Conservation (phyloP, 2,888 invertebrate species). For the Phengaris alcon region DNA sequence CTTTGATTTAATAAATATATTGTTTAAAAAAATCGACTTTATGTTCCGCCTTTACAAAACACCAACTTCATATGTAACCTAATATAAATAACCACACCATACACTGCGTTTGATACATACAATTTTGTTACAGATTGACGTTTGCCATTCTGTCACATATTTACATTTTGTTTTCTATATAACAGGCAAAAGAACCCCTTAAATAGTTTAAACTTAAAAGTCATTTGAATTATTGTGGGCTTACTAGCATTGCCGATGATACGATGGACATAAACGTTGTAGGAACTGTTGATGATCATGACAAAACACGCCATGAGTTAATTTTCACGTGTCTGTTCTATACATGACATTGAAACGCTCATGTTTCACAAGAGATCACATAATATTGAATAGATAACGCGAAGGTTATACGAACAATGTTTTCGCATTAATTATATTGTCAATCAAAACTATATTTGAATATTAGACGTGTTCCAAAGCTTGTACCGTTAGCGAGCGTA, state of each 20-base stretch:
- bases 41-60: no score
- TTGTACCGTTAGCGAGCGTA: constrained; percentile 63
- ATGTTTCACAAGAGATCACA: constrained; percentile 23
- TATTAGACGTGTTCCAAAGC: constrained; percentile 32
- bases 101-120: no score
- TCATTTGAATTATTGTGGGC: no score
- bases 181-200: no score
- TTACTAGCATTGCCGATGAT: neutral
- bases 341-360: constrained; percentile 22
- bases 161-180: no score
- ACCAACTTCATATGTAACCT: no score
- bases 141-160: no score
- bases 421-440: constrained; percentile 63
- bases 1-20: no score
- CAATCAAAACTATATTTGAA: constrained; percentile 42
- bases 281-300: neutral
- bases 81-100: no score
- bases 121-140: no score
- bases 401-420: constrained; percentile 53
- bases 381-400: constrained; percentile 34
- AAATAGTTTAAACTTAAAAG: no score
- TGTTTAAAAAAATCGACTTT: no score
- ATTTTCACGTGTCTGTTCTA: constrained; percentile 13
- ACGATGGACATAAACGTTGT: neutral
- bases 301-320: constrained; percentile 8